phyloP scores from a whole-genome alignment of 2,113 vertebrate genomes.

The Plecotus auritus region DNA sequence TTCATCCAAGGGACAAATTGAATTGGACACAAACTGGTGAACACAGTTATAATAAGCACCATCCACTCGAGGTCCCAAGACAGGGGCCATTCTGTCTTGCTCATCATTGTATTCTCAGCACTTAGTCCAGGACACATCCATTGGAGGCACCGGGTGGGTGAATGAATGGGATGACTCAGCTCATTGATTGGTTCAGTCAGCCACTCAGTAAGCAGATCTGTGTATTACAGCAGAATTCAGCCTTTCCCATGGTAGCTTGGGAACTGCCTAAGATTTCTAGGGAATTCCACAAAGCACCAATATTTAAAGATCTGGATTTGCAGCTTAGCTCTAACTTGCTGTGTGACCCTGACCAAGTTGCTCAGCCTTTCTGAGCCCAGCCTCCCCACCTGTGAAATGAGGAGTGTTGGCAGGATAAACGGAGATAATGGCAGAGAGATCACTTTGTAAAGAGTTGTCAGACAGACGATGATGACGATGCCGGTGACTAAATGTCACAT shows the following conservation, averaged over 20 bases:
- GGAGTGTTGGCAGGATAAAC: neutral
- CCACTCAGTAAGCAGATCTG: neutral
- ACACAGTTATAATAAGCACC: neutral
- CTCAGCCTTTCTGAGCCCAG: neutral
- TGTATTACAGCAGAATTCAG: neutral
- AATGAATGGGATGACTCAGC: neutral
- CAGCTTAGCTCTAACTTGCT: neutral
- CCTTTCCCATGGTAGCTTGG: neutral
- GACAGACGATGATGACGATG: rapidly evolving
- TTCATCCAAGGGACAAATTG: neutral
- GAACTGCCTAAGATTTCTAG: neutral
- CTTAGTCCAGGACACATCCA: neutral
- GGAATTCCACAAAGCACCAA: neutral
- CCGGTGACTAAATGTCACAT: rapidly evolving
- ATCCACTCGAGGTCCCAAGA: neutral
- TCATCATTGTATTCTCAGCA: neutral
- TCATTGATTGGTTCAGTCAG: neutral
- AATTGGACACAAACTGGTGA: neutral
- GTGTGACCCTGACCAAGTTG: neutral
- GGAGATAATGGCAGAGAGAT: neutral
- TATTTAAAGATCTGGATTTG: neutral
- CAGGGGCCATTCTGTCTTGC: neutral
- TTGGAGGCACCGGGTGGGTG: too few species aligned
- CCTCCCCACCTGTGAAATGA: neutral
- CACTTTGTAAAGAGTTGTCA: too few species aligned